Evolutionary conservation across 2,113 vertebrate genomes (phyloP).

Genomic region (Cryptotis parvus): DNA sequence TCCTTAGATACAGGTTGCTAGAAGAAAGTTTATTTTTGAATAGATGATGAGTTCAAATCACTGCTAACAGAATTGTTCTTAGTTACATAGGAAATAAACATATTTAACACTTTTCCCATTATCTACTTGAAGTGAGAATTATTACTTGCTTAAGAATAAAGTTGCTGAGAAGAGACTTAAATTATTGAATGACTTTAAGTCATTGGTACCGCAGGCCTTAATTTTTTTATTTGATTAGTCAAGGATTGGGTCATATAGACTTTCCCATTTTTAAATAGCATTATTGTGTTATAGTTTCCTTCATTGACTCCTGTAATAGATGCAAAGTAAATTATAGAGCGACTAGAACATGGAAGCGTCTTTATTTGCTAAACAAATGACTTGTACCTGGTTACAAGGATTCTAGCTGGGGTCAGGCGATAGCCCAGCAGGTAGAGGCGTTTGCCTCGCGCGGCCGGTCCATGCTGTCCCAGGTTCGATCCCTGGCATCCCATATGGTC

Average conservation of each 20-base stretch:
- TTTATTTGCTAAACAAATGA: not conserved
- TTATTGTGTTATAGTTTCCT: not conserved
- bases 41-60: conserved; percentile 36
- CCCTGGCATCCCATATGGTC: no score
- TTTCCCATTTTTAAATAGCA: not conserved
- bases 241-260: not conserved
- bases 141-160: not conserved
- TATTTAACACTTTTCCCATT: not conserved
- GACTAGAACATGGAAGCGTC: not conserved
- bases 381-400: no score
- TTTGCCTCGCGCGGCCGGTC: no score
- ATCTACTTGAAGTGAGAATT: not conserved
- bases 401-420: no score
- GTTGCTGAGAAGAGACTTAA: not conserved
- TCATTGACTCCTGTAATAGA: not conserved
- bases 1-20: conserved; percentile 61
- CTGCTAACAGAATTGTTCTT: not conserved
- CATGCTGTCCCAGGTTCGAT: no score
- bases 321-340: not conserved
- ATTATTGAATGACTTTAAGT: not conserved
- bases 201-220: not conserved
- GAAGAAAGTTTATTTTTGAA: conserved; percentile 30
- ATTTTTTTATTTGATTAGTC: conserved; percentile 16
- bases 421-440: no score
- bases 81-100: not conserved